phyloP scores from a whole-genome alignment of 2,113 vertebrate species.

The Ammodytes dubius region DNA sequence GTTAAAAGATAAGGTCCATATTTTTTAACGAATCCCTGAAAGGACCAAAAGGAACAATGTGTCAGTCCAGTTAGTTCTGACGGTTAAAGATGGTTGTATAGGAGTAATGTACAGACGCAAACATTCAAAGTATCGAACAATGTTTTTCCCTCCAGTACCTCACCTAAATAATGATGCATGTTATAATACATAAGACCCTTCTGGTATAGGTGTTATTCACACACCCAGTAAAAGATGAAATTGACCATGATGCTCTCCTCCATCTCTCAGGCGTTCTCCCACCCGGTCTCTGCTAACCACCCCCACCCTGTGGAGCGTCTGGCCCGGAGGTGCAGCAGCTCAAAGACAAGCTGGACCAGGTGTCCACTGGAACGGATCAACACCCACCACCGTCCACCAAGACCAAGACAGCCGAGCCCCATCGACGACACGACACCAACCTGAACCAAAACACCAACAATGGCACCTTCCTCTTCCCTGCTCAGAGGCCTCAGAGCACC shows the following conservation, averaged over 20 bases:
- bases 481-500: conserved; percentile 53
- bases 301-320: conserved; percentile 84
- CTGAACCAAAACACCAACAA: conserved; percentile 86
- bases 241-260: not conserved
- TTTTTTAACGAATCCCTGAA: too few species aligned
- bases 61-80: too few species aligned
- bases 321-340: conserved; percentile 84
- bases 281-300: conserved; percentile 79
- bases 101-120: too few species aligned
- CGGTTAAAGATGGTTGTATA: too few species aligned
- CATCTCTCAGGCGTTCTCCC: conserved; percentile 80
- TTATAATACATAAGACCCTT: not conserved
- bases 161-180: not conserved
- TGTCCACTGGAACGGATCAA: conserved; percentile 20
- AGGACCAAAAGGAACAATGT: too few species aligned
- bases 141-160: too few species aligned
- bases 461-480: conserved; percentile 84
- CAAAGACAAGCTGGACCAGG: conserved; percentile 73
- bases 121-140: too few species aligned
- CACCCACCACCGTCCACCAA: not conserved
- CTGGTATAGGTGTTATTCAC: not conserved
- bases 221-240: not conserved
- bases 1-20: too few species aligned
- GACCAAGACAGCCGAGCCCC: conserved; percentile 46
- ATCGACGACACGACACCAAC: conserved; percentile 73